These are phyloP conservation scores for Xerus rutilus DNA, from an alignment of 2,797 vertebrate species.

Conservation along the genomic window DNA sequence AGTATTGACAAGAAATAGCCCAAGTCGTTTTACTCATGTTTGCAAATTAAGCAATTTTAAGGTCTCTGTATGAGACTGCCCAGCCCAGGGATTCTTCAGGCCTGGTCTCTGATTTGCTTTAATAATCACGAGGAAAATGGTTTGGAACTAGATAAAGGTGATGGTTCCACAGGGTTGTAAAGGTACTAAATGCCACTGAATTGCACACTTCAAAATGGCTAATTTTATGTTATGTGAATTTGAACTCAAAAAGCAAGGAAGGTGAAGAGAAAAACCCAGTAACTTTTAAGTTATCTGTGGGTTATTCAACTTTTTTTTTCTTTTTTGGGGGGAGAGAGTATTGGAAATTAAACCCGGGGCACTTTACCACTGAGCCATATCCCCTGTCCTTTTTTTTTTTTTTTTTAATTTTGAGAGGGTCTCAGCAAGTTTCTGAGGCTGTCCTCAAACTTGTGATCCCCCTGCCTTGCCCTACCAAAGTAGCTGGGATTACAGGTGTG, in stretches of 20 bases:
- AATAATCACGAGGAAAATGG: not conserved
- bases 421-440: too few relatives aligned
- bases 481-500: too few relatives aligned
- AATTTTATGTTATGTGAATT: not conserved
- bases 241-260: not conserved
- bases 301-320: not conserved
- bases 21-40: not conserved
- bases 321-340: too few relatives aligned
- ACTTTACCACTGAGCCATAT: too few relatives aligned
- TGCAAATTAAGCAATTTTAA: not conserved
- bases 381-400: too few relatives aligned
- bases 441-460: too few relatives aligned
- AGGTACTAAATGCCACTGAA: not conserved
- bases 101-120: not conserved
- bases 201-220: not conserved
- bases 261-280: not conserved
- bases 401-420: too few relatives aligned
- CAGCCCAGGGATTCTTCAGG: not conserved
- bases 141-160: not conserved
- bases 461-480: too few relatives aligned
- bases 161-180: not conserved
- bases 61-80: not conserved
- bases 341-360: too few relatives aligned
- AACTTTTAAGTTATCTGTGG: not conserved
- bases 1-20: not conserved